phyloP scores from a whole-genome alignment of 2,797 vertebrate genomes.

The Urosaurus nigricauda region DNA sequence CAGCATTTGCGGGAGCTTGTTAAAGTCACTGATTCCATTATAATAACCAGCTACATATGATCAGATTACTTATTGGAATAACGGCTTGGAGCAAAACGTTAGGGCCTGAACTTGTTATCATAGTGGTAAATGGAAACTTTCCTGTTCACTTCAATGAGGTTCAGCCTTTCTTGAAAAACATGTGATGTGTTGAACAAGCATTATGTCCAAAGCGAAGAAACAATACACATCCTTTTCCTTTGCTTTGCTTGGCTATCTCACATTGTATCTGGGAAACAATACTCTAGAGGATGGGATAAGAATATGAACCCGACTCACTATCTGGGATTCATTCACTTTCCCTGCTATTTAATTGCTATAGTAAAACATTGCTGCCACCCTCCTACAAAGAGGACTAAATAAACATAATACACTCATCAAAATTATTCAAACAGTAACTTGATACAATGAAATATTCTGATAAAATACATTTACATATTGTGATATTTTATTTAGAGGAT shows the following conservation, averaged over 20 bases:
- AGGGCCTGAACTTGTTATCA: constrained; percentile 32
- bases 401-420: no score
- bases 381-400: no score
- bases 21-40: constrained; percentile 61
- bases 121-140: constrained; percentile 4
- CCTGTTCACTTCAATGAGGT: neutral
- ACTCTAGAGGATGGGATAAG: neutral
- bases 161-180: constrained; percentile 16
- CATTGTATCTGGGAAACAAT: accelerated
- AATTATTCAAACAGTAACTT: no score
- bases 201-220: constrained; percentile 16
- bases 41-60: constrained; percentile 65
- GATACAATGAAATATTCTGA: no score
- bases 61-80: constrained; percentile 65
- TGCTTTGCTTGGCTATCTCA: neutral
- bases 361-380: no score
- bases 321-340: neutral
- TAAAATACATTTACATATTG: no score
- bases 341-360: no score
- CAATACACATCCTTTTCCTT: neutral
- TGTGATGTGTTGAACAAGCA: neutral
- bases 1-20: constrained; percentile 72
- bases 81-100: constrained; percentile 8
- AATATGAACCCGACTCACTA: neutral
- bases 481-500: no score